Conservation (phyloP, 2,113 vertebrate genomes). For the Gallinago media region DNA sequence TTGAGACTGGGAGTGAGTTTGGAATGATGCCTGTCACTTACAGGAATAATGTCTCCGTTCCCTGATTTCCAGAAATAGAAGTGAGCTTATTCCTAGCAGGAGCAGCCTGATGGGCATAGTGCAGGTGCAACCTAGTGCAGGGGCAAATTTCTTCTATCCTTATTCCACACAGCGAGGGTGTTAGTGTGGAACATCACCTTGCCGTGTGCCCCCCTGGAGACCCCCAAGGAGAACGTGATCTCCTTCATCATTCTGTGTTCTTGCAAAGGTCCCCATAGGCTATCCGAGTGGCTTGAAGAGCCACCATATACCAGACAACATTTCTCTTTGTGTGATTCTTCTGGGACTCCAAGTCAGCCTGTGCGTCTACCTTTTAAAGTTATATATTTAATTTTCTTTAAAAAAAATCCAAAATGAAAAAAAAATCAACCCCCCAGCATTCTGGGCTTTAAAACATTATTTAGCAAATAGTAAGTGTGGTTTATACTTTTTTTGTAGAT, state of each 20-base stretch:
- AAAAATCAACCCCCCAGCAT: fast-evolving
- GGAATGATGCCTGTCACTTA: slow-evolving; percentile 29
- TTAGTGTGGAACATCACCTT: not conserved
- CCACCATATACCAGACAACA: not conserved
- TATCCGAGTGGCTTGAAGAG: not conserved
- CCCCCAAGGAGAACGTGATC: not conserved
- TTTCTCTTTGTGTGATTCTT: not conserved
- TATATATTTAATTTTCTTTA: fast-evolving
- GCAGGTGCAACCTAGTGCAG: not conserved
- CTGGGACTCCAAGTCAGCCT: not conserved
- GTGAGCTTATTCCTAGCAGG: not conserved
- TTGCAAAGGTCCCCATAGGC: not conserved
- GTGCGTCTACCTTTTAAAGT: not conserved
- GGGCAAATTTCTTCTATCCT: not conserved
- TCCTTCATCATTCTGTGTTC: not conserved
- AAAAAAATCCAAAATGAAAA: not conserved
- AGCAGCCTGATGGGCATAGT: not conserved
- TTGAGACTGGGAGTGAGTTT: not conserved
- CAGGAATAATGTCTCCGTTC: not conserved
- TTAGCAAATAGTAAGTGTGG: not conserved
- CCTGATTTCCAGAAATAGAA: slow-evolving; percentile 34
- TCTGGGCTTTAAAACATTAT: not conserved
- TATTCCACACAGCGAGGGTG: not conserved
- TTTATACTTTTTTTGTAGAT: not conserved
- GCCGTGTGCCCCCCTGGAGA: not conserved